Evolutionary conservation across 2,888 invertebrate species (phyloP).

Genomic region (Deroplatys truncata): DNA sequence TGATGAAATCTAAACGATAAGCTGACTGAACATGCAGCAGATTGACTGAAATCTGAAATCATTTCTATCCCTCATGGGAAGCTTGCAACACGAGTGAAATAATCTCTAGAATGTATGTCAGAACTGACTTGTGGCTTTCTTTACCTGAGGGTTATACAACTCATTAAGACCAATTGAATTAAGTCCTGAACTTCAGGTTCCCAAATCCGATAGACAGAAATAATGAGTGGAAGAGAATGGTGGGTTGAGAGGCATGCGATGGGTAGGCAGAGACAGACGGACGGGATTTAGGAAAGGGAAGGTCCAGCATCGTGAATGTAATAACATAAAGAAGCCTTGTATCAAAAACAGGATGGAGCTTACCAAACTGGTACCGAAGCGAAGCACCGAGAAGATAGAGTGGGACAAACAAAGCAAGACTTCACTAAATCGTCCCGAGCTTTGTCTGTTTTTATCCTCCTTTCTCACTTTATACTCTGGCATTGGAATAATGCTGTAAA

Average conservation of each 20-base stretch:
- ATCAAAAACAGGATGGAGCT: background rate
- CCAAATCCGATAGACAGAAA: background rate
- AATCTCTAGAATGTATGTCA: too few species aligned
- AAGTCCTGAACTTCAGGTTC: background rate
- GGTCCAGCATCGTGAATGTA: background rate
- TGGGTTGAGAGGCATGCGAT: background rate
- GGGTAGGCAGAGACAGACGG: background rate
- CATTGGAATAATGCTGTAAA: background rate
- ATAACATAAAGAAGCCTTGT: background rate
- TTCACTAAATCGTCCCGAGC: background rate
- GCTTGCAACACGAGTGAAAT: too few species aligned
- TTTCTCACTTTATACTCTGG: background rate
- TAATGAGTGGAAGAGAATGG: background rate
- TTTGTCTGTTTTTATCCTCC: background rate
- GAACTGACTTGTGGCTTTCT: background rate
- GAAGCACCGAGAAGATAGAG: background rate
- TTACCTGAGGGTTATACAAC: background rate
- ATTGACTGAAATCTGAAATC: too few species aligned
- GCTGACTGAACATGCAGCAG: too few species aligned
- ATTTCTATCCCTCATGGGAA: too few species aligned
- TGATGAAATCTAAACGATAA: too few species aligned
- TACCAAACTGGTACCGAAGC: background rate
- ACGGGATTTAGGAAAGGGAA: too few species aligned
- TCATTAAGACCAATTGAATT: background rate
- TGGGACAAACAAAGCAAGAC: background rate